Evolutionary conservation across 2,888 invertebrate genomes (phyloP).

Genomic region (Allolobophora icterica): DNA sequence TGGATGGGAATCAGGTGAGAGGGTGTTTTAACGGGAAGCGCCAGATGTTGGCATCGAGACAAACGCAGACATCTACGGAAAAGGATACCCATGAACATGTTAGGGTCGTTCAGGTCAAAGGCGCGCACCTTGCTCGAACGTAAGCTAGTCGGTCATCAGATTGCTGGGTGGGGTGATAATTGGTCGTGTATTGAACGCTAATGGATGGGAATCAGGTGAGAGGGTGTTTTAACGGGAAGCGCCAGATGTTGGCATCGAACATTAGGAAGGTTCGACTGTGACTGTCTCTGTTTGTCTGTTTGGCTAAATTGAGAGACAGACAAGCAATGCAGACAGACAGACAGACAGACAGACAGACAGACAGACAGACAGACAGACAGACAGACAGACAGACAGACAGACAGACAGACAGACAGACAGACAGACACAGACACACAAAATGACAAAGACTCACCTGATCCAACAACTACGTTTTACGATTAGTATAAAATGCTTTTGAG

Average conservation of each 20-base stretch:
- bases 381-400: neutral
- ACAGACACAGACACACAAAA: too few relatives aligned
- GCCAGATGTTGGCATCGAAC: slow-evolving; percentile 17
- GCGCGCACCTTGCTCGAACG: too few relatives aligned
- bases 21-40: neutral
- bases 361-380: neutral
- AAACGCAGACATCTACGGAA: too few relatives aligned
- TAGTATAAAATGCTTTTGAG: too few relatives aligned
- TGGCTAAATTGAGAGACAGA: neutral
- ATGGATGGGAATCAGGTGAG: neutral
- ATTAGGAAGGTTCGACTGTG: neutral
- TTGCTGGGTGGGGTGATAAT: neutral
- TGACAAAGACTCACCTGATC: too few relatives aligned
- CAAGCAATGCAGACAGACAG: neutral
- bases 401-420: too few relatives aligned
- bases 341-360: neutral
- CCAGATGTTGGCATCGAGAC: slow-evolving; percentile 17
- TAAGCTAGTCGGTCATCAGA: neutral
- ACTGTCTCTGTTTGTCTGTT: neutral
- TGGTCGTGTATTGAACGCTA: neutral
- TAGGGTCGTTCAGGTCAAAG: too few relatives aligned
- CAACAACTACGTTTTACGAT: too few relatives aligned
- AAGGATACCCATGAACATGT: too few relatives aligned
- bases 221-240: neutral
- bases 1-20: neutral